Evolutionary conservation across 2,888 invertebrate genomes (phyloP).

Genomic region (Nezara viridula): DNA sequence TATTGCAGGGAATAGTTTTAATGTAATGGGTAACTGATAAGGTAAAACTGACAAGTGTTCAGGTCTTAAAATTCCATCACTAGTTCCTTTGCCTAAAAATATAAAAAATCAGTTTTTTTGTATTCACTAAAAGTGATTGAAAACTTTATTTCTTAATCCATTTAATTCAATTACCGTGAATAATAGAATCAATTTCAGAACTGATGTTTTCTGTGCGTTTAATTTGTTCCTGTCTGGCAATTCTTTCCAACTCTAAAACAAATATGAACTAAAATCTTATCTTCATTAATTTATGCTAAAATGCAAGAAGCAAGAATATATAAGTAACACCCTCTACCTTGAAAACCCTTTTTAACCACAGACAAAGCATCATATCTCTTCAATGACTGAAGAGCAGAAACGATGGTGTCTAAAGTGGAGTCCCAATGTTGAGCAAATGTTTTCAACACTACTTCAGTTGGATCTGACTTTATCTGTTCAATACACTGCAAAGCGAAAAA

Average conservation of each 20-base stretch:
- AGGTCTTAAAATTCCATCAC: slow-evolving; percentile 56
- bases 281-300: background rate
- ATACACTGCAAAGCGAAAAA: slow-evolving; percentile 50
- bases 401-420: slow-evolving; percentile 37
- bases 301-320: background rate
- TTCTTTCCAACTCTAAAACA: slow-evolving; percentile 51
- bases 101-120: background rate
- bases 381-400: slow-evolving; percentile 48
- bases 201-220: slow-evolving; percentile 48
- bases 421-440: slow-evolving; percentile 54
- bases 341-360: slow-evolving; percentile 21
- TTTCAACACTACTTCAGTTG: slow-evolving; percentile 56
- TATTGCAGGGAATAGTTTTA: slow-evolving; percentile 21
- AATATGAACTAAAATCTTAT: background rate
- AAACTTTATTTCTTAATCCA: background rate
- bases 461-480: slow-evolving; percentile 48
- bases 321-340: slow-evolving; percentile 3
- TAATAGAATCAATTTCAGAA: slow-evolving; percentile 37
- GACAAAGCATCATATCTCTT: slow-evolving; percentile 48
- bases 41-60: slow-evolving; percentile 27
- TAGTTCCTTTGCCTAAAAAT: slow-evolving; percentile 53
- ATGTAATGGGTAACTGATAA: slow-evolving; percentile 48
- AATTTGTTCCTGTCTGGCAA: slow-evolving; percentile 54
- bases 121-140: background rate
- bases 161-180: slow-evolving; percentile 14